phyloP scores from a whole-genome alignment of 2,113 vertebrate species.

The Dicentrarchus labrax region DNA sequence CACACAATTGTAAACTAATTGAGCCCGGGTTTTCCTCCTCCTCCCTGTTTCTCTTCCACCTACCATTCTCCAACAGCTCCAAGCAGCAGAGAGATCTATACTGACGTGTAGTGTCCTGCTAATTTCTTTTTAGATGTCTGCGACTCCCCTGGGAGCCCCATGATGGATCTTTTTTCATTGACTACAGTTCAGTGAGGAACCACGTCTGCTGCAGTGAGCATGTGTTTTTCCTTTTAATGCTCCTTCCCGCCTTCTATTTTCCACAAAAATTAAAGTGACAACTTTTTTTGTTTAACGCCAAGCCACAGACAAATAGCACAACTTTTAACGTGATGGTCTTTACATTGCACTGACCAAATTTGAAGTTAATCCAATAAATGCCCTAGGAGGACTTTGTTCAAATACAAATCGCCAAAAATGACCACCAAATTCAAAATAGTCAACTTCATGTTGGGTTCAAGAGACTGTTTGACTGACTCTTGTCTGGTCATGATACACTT shows the following conservation, averaged over 20 bases:
- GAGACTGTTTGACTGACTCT: too few relatives aligned
- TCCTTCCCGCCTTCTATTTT: not conserved
- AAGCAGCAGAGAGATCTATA: conserved; percentile 58
- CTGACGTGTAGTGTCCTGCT: conserved; percentile 65
- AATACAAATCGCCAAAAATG: too few relatives aligned
- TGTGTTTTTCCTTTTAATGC: conserved; percentile 35
- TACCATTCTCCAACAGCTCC: not conserved
- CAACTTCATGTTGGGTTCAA: too few relatives aligned
- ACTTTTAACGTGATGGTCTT: not conserved
- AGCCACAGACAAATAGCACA: too few relatives aligned
- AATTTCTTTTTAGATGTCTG: conserved; percentile 83
- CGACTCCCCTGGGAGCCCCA: conserved; percentile 52
- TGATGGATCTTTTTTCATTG: conserved; percentile 84
- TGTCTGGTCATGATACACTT: too few relatives aligned
- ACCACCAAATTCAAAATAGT: too few relatives aligned
- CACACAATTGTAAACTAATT: conserved; percentile 60
- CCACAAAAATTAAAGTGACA: not conserved
- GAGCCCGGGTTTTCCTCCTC: conserved; percentile 19
- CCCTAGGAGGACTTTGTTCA: too few relatives aligned
- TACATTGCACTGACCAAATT: too few relatives aligned
- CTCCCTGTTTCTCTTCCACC: conserved; percentile 7
- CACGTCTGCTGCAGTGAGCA: conserved; percentile 50
- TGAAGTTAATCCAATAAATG: too few relatives aligned
- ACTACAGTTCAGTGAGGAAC: conserved; percentile 70
- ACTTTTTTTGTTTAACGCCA: not conserved